A percentile compares a stretch with the other conserved stretches of the same genome.
Evolutionary conservation across 2,888 invertebrate genomes (phyloP).

Genomic region (Dioctria linearis): DNA sequence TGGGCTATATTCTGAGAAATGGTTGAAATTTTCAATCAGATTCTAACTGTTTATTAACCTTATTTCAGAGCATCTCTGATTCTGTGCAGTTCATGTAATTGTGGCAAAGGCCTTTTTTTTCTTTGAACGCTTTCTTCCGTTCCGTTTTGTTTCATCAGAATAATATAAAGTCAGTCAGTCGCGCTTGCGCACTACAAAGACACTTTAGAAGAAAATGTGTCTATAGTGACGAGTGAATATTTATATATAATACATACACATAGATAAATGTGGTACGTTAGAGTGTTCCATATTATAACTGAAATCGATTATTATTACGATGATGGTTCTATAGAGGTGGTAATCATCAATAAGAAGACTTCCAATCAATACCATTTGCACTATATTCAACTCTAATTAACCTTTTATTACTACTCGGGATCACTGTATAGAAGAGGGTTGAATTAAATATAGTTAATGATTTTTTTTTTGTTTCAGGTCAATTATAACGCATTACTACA

Average conservation of each 20-base stretch:
- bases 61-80: conserved; percentile 51
- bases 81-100: conserved; percentile 47
- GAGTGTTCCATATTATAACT: too few species aligned
- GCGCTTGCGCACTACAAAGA: neutral
- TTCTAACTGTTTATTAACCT: conserved; percentile 59
- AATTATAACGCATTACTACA: conserved; percentile 41
- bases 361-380: conserved; percentile 50
- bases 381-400: conserved; percentile 58
- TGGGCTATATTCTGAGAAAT: conserved; percentile 53
- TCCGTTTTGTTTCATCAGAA: conserved; percentile 48
- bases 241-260: too few species aligned
- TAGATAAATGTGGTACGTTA: too few species aligned
- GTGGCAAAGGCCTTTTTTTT: conserved; percentile 52
- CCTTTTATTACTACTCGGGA: conserved; percentile 40
- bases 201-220: neutral
- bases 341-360: conserved; percentile 43
- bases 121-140: conserved; percentile 52
- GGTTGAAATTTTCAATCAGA: conserved; percentile 55
- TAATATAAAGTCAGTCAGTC: conserved; percentile 21
- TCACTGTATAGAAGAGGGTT: too few species aligned
- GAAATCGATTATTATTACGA: too few species aligned
- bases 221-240: too few species aligned
- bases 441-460: conserved; percentile 7
- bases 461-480: conserved; percentile 45
- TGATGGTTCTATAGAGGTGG: conserved; percentile 1